Base-by-base conservation (phyloP, 2,888 invertebrate species). In the Drosophila multiciliata region DNA sequence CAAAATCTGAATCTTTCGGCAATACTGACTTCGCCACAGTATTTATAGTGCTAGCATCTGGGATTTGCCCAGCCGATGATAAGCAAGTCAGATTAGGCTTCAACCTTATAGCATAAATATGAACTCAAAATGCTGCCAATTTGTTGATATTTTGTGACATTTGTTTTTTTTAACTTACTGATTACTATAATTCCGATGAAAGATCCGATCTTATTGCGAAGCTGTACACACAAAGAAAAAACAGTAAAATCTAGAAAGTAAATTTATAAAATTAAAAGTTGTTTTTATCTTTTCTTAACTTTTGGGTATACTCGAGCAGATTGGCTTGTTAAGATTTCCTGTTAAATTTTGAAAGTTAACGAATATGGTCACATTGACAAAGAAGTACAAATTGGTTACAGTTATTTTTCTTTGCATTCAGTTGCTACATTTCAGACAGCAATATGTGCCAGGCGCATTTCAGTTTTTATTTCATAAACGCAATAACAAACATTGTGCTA, bases 41-140 rank as follows among this genome's bases (percentile, higher is more conserved):
- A 79, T 78, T 66, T 78, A 78, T 78, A 78, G 55, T 26, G 12
- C 48, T 35, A 53, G 29, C 0, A 11, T 26, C 23, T 52, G 62
- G 9, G 33, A 23, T 42, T 78, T 70, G n/a, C 77, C 75, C 55
- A 74, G 35, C 36, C 66, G 55, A 58, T 70, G 60, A 77, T 74
- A 78, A 70, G 62, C 74, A 35, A 17, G 12, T n/a, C n/a, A 66
- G 54, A 42, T 76, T 63, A 33, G 20, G 12, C 64, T 67, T 20
- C 35, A 20, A 4, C 2, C 2, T 2, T 0, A 35, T 53, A 23
- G 33, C 53, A 38, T 26, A 26, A 29, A 26, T 5, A 23, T 23
- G 1, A 15, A 63, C 15, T 33, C 50, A 26, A 48, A 12, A 7
- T 60, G 49, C 38, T 52, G 33, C 52, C 20, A 69, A 57, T 66